These are phyloP conservation scores for Morus bassanus DNA, from an alignment of 2,797 vertebrate species.

Conservation along the genomic window DNA sequence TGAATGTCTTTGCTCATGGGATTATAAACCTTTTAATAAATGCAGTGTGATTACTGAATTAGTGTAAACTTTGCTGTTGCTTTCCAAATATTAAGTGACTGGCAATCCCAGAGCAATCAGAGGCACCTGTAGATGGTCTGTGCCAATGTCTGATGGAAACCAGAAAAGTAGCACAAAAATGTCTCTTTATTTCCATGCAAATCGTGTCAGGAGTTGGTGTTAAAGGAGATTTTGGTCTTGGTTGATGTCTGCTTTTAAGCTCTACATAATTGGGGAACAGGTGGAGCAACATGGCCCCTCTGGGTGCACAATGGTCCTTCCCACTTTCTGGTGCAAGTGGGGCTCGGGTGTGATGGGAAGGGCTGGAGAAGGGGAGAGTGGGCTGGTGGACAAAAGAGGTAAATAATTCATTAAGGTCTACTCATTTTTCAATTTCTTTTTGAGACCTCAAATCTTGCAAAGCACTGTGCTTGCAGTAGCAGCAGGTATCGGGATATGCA, in stretches of 20 bases:
- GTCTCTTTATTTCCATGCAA: not conserved
- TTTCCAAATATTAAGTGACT: no score
- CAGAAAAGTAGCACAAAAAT: not conserved
- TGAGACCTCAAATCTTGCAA: not conserved
- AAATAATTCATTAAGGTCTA: not conserved
- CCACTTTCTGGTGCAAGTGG: not conserved
- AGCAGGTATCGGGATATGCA: not conserved
- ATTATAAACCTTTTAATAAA: slow-evolving; percentile 57
- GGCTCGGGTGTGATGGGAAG: not conserved
- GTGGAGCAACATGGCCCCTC: not conserved
- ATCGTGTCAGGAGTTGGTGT: not conserved
- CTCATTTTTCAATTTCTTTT: not conserved
- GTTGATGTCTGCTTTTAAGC: not conserved
- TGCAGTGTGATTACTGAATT: slow-evolving; percentile 55
- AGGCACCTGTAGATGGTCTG: not conserved
- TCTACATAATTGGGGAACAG: not conserved
- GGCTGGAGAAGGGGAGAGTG: not conserved
- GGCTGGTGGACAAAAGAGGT: not conserved
- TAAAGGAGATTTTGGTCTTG: not conserved
- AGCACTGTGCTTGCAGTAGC: not conserved
- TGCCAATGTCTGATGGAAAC: not conserved
- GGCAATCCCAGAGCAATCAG: no score
- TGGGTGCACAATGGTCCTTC: not conserved
- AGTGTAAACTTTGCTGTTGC: slow-evolving; percentile 57
- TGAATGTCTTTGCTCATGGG: slow-evolving; percentile 49